Percentiles rank a stretch among this genome's conserved stretches.
These are phyloP conservation scores for Polymixis flavicincta DNA, from an alignment of 2,888 invertebrate species.

Conservation along the genomic window DNA sequence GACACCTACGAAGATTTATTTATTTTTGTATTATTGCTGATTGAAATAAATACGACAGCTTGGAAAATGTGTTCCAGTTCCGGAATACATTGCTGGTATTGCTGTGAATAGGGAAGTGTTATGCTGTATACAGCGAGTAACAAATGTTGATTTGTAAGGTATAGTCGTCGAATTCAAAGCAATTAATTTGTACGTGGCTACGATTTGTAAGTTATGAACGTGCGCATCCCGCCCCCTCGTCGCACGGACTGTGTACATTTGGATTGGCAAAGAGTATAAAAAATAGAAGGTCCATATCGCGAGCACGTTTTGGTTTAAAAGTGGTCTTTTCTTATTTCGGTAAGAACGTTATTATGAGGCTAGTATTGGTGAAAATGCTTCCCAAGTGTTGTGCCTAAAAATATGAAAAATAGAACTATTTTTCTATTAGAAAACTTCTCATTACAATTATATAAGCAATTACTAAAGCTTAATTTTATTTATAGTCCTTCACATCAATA, in stretches of 20 bases:
- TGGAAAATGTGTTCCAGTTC: constrained; percentile 28
- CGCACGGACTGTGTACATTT: constrained; percentile 70
- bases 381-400: not conserved
- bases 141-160: constrained; percentile 58
- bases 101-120: constrained; percentile 16
- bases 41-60: constrained; percentile 41
- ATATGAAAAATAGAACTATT: no score
- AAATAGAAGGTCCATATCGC: constrained; percentile 14
- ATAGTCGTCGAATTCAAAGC: constrained; percentile 58
- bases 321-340: not conserved
- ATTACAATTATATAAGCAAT: not conserved
- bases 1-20: constrained; percentile 79
- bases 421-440: not conserved
- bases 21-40: constrained; percentile 71
- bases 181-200: constrained; percentile 73
- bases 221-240: constrained; percentile 76
- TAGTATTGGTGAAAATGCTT: not conserved
- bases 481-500: no score
- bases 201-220: constrained; percentile 78
- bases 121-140: constrained; percentile 40
- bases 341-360: not conserved
- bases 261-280: constrained; percentile 65
- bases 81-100: constrained; percentile 52
- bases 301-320: no score
- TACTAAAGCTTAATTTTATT: not conserved